Evolutionary conservation across 1,140 invertebrate species (phyloP), one percentile per base, ranked within the genome.

Genomic region (Rhizoglyphus robini): DNA sequence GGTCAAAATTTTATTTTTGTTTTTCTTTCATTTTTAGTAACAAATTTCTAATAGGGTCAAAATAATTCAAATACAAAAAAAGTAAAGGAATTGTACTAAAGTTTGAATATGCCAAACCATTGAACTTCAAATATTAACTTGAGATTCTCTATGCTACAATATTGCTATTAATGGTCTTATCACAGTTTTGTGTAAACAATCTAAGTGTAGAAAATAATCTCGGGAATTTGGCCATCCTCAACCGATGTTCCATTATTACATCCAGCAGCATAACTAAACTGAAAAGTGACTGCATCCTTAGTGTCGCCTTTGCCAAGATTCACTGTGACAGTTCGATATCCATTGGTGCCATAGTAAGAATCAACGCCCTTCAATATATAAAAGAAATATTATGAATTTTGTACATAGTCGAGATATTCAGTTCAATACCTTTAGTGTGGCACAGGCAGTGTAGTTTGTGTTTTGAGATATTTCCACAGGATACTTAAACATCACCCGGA

Each of bases 191-290:
- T 27, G 15, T 20, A 4, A 51, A 30, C 20, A 13, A 34, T 38
- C 71, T 70, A 75, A n/a, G 76, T 79, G 67, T 81, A 89, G 76
- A 92, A 92, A 67, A 90, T 88, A 59, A 92, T 86, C 75, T 90
- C 87, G 11, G 89, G 89, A 70, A 92, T 89, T 76, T 93, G 89
- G 65, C 89, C 89, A 75, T 90, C 88, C 73, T 93, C 89, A 0
- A 90, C 86, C 2, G 86, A 88, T 0, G 89, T 91, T 13, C 89
- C 89, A 75, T 93, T 93, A 74, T 91, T 91, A 73, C 89, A 89
- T 25, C 88, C 88, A 23, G 86, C 83, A 15, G 87, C 87, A 73
- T 86, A 90, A 1, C 84, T 86, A 75, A 92, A 93, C 73, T 88
- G 84, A 74, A 92, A 92, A 11, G 84, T 86, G 2, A 90, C 83